phyloP scores from a whole-genome alignment of 2,113 vertebrate species.

The Cyprinodon variegatus region DNA sequence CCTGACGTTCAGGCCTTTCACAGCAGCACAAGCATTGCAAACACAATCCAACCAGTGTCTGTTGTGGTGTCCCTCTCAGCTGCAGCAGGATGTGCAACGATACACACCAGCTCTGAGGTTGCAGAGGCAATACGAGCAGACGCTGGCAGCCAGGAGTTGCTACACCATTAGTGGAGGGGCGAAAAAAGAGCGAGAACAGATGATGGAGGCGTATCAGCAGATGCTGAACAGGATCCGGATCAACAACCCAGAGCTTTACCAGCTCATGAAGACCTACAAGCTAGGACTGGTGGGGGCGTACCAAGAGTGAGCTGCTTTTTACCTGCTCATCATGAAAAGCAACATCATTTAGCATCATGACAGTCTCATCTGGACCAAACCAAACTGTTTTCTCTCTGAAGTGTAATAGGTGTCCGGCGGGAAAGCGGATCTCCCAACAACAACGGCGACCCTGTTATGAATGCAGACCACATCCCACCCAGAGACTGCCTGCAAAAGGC shows the following conservation, averaged over 20 bases:
- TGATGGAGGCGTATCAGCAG: neutral
- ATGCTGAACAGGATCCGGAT: neutral
- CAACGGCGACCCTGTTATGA: neutral
- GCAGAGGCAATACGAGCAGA: constrained; percentile 8
- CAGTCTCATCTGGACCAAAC: neutral
- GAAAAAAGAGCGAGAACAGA: neutral
- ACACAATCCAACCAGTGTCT: no score
- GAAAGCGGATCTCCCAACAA: neutral
- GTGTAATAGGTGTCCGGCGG: neutral
- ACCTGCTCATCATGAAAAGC: neutral
- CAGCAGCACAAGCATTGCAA: no score
- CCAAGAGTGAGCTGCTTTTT: neutral
- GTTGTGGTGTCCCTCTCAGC: neutral
- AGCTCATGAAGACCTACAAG: neutral
- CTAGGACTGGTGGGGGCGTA: neutral
- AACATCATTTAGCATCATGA: no score
- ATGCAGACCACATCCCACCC: constrained; percentile 14
- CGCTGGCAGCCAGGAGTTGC: neutral
- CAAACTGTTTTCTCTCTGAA: neutral
- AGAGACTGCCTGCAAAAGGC: neutral
- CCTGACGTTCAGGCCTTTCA: no score
- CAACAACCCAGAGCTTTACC: neutral
- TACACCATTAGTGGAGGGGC: neutral
- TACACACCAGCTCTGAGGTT: constrained; percentile 1
- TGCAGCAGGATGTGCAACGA: neutral